Evolutionary conservation across 2,113 vertebrate genomes (phyloP).

Genomic region (Variabilichromis moorii): DNA sequence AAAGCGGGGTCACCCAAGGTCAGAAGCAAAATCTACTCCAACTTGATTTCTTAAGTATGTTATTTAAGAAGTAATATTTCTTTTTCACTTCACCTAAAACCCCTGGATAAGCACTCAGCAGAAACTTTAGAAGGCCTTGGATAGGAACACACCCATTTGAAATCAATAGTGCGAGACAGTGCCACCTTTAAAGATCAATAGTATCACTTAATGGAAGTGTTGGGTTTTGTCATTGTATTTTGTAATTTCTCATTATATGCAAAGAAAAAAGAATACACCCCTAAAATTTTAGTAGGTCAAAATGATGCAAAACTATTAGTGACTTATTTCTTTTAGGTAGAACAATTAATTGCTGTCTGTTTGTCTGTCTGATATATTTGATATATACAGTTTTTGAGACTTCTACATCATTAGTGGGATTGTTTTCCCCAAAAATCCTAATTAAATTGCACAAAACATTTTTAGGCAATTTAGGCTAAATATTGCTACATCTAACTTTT

Average conservation of each 20-base stretch:
- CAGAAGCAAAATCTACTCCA: background rate
- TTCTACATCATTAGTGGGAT: background rate
- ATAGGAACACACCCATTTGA: background rate
- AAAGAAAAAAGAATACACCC: background rate
- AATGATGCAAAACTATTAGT: background rate
- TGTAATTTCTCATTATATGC: background rate
- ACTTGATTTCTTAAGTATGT: background rate
- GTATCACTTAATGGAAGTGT: conserved; percentile 11
- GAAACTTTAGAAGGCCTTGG: conserved; percentile 42
- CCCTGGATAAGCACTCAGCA: conserved; percentile 30
- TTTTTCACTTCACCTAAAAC: conserved; percentile 24
- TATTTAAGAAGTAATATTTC: conserved; percentile 13
- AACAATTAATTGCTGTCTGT: background rate
- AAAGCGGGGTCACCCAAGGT: background rate
- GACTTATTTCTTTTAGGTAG: background rate
- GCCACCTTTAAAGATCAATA: conserved; percentile 38
- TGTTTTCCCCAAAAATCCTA: background rate
- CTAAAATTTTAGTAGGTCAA: background rate
- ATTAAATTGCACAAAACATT: background rate
- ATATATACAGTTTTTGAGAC: background rate
- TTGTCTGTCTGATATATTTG: background rate
- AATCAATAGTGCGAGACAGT: conserved; percentile 41
- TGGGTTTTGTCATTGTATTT: background rate
- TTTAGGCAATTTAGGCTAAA: background rate
- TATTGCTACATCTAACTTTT: background rate